Evolutionary conservation across 2,888 invertebrate species (phyloP).

Genomic region (Heliconius sara): DNA sequence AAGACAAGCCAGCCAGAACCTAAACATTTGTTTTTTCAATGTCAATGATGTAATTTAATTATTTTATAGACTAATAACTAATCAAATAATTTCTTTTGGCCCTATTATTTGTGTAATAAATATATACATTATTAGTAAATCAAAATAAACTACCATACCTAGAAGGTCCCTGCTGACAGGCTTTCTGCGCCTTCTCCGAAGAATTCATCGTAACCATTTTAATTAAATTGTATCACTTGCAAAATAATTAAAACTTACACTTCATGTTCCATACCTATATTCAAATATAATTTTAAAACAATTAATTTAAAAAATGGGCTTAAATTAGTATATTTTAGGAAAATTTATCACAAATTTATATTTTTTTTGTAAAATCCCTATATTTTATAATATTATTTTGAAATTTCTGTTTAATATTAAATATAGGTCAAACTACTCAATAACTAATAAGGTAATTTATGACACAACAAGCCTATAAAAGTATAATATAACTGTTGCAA

Average conservation of each 20-base stretch:
- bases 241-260: slow-evolving; percentile 28
- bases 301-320: not conserved
- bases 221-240: slow-evolving; percentile 46
- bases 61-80: too few species aligned
- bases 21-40: too few species aligned
- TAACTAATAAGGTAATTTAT: not conserved
- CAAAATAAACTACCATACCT: slow-evolving; percentile 58
- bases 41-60: too few species aligned
- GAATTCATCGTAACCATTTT: slow-evolving; percentile 84
- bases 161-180: slow-evolving; percentile 81
- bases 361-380: not conserved
- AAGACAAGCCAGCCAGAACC: too few species aligned
- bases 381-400: not conserved
- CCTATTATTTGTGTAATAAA: not conserved
- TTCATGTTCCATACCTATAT: slow-evolving; percentile 30
- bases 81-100: too few species aligned
- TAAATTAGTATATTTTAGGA: not conserved
- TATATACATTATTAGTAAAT: not conserved
- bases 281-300: not conserved
- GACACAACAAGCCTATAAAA: slow-evolving; percentile 16
- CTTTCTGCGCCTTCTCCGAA: slow-evolving; percentile 81
- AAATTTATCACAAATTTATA: not conserved
- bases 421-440: not conserved
- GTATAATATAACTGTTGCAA: not conserved
- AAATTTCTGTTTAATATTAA: not conserved